phyloP scores from a whole-genome alignment of 37 sponge, comb jelly and placozoan species.

The Geodia barretti region DNA sequence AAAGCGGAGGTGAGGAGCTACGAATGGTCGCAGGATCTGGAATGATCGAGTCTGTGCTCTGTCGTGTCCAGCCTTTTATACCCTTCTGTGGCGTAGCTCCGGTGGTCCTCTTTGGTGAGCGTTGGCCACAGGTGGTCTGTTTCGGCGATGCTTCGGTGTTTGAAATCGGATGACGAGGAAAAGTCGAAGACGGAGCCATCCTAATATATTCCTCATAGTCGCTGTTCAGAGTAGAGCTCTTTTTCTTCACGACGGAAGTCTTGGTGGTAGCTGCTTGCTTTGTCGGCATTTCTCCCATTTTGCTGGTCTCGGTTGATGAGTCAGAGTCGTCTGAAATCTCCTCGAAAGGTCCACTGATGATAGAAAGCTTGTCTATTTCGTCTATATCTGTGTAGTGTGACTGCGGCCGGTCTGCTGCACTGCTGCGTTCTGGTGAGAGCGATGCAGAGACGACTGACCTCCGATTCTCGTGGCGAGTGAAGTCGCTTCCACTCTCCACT shows the following conservation, averaged over 20 bases:
- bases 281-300: neutral
- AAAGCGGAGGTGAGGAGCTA: neutral
- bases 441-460: neutral
- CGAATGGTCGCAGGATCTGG: neutral
- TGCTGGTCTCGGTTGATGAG: neutral
- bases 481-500: slow-evolving; percentile 33
- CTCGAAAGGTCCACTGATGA: slow-evolving; percentile 51
- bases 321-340: slow-evolving; percentile 29
- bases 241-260: neutral
- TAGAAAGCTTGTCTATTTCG: slow-evolving; percentile 36
- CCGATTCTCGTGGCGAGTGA: too few relatives aligned
- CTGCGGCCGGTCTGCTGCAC: too few relatives aligned
- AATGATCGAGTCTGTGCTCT: neutral
- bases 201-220: slow-evolving; percentile 23
- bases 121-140: neutral
- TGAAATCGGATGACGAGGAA: neutral
- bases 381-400: neutral
- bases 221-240: neutral
- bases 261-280: neutral
- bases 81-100: neutral
- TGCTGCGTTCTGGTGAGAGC: neutral
- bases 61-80: neutral
- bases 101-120: neutral
- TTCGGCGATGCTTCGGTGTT: neutral
- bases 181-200: slow-evolving; percentile 25